phyloP scores from a whole-genome alignment of 2,113 vertebrate species.

The Ifrita kowaldi region DNA sequence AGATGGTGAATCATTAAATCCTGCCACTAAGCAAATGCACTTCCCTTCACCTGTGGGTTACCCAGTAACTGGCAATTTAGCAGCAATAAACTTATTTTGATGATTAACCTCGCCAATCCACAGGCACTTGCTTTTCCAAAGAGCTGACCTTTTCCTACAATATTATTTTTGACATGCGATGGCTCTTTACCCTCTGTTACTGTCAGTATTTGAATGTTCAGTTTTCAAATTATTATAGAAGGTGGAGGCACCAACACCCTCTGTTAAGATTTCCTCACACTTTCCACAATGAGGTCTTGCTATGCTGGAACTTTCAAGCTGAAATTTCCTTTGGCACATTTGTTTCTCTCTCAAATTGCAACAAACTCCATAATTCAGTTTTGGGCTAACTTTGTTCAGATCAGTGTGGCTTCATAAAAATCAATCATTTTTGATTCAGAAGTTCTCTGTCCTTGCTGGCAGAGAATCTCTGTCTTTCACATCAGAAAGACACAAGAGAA shows the following conservation, averaged over 20 bases:
- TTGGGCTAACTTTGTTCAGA: neutral
- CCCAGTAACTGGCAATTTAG: neutral
- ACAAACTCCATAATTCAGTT: neutral
- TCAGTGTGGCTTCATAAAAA: neutral
- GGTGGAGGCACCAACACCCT: neutral
- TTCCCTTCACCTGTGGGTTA: neutral
- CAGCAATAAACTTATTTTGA: neutral
- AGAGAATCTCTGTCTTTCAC: neutral
- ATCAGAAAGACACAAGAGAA: neutral
- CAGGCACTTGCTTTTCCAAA: neutral
- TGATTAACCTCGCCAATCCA: slow-evolving; percentile 2
- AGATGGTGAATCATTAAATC: neutral
- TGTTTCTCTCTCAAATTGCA: neutral
- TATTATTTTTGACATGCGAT: neutral
- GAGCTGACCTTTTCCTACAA: neutral
- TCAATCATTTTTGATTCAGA: neutral
- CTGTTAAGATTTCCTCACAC: neutral
- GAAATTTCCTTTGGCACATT: neutral
- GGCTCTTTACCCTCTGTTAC: neutral
- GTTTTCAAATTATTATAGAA: neutral
- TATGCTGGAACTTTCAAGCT: neutral
- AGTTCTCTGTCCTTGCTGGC: neutral
- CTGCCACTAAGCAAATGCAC: neutral
- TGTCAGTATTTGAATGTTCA: neutral
- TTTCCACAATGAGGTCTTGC: neutral